Evolutionary conservation across 2,797 vertebrate species (phyloP).

Genomic region (Sternarchorhynchus goeldii): DNA sequence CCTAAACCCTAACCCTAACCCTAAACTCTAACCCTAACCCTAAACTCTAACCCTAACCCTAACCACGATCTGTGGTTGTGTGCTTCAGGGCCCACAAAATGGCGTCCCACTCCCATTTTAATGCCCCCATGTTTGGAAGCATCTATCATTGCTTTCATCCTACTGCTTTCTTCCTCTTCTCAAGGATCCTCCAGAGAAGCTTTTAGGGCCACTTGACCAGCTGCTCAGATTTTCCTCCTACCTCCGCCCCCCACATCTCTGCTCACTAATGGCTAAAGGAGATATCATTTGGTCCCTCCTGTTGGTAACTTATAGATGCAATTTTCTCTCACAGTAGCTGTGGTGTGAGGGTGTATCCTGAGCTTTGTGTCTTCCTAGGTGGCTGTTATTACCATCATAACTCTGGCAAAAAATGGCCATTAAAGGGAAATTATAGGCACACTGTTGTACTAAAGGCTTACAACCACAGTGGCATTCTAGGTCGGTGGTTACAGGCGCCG

Average conservation of each 20-base stretch:
- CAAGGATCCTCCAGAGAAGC: slow-evolving; percentile 43
- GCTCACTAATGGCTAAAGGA: slow-evolving; percentile 40
- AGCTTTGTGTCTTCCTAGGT: slow-evolving; percentile 38
- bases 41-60: background rate
- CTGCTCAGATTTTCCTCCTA: slow-evolving; percentile 49
- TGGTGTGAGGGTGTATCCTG: slow-evolving; percentile 15
- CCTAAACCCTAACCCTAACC: too few species aligned
- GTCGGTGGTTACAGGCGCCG: slow-evolving; percentile 24
- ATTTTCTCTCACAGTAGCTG: slow-evolving; percentile 42
- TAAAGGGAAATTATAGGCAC: slow-evolving; percentile 51
- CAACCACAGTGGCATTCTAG: slow-evolving; percentile 26
- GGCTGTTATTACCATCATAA: slow-evolving; percentile 50
- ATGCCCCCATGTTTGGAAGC: background rate
- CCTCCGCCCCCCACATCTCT: background rate
- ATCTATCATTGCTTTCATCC: slow-evolving; percentile 20
- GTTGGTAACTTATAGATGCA: slow-evolving; percentile 57
- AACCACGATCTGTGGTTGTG: background rate
- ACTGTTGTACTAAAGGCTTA: slow-evolving; percentile 43
- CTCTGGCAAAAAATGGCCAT: slow-evolving; percentile 46
- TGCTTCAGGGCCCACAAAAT: slow-evolving; percentile 9
- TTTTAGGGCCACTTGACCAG: slow-evolving; percentile 56
- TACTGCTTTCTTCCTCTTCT: slow-evolving; percentile 15
- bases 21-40: too few species aligned
- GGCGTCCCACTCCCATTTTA: background rate
- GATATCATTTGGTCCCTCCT: slow-evolving; percentile 45